Base-by-base conservation (phyloP, 2,888 invertebrate genomes). In the Apamea epomidion region DNA sequence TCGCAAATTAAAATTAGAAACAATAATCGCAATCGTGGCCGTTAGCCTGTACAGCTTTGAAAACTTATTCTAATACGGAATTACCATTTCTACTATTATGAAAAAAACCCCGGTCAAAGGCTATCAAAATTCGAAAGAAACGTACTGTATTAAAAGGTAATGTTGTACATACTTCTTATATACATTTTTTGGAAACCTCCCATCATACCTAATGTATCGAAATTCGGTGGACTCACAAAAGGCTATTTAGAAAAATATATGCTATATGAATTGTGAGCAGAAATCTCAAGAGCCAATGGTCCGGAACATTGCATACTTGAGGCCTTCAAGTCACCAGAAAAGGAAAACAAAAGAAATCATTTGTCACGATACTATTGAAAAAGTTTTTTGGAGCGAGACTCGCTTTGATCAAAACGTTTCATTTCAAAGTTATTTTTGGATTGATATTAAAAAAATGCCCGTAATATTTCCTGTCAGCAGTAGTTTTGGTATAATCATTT, bases 301-400 rank as follows among this genome's bases (percentile, higher is more conserved):
- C 82, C 88, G 89, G 91, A 93, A 92, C 89, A 91, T 84, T 90
- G 89, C 84, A 82, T 89, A 87, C 86, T 86, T 85, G 86, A 89
- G 79, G 83, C 84, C 83, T 82, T 88, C 83, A 88, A 87, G 88
- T 84, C 88, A 86, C 83, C 87, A 88, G 82, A 87, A 88, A 91
- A 88, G 79, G 86, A 82, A 92, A 90, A 92, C 91, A 91, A 92
- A 89, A 90, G 90, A 85, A 89, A 90, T 91, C 90, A 89, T 92
- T 92, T 92, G 91, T 92, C 90, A 92, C 87, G 87, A 90, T 84
- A 87, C 83, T 79, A 81, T 77, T 81, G 82, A 76, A 81, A 80
- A 84, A 85, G 77, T 81, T 86, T 60, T 86, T 83, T 83, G 82
- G 67, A 78, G 74, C 80, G 84, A 83, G 64, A 76, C 79, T 73